These are phyloP conservation scores for Lasioglossum baleicum DNA, from an alignment of 1,140 invertebrate genomes.

Conservation along the genomic window DNA sequence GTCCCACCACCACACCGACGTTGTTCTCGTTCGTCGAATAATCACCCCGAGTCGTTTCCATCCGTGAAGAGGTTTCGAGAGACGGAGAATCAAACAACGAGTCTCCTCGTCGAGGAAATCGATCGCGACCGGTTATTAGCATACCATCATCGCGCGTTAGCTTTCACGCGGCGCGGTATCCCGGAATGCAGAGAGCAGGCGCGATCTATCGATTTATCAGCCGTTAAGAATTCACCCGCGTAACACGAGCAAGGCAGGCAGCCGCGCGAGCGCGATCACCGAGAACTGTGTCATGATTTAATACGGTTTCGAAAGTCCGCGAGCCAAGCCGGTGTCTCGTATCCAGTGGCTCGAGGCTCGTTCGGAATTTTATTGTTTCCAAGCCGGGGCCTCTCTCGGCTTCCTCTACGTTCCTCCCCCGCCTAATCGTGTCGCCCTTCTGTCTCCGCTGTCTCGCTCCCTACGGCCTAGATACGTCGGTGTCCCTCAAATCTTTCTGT, in stretches of 20 bases:
- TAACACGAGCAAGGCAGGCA: conserved; percentile 11
- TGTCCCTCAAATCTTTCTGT: conserved; percentile 47
- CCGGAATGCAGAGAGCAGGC: conserved; percentile 36
- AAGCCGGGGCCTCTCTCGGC: conserved; percentile 25
- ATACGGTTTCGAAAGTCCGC: conserved; percentile 69
- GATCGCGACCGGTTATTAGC: conserved; percentile 38
- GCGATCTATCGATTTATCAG: conserved; percentile 51
- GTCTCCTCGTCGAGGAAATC: conserved; percentile 11
- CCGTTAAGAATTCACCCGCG: conserved; percentile 39
- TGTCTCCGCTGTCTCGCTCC: conserved; percentile 36
- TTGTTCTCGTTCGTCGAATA: too few species aligned
- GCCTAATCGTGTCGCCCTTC: conserved; percentile 14
- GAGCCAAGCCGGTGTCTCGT: conserved; percentile 22
- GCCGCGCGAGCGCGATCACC: conserved; percentile 2
- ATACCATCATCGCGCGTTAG: conserved; percentile 21
- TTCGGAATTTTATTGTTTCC: conserved; percentile 67
- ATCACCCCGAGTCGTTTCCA: too few species aligned
- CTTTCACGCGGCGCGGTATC: conserved; percentile 39
- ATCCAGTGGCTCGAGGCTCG: conserved; percentile 23
- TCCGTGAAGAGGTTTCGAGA: too few species aligned
- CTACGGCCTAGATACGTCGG: conserved; percentile 47
- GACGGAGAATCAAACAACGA: too few species aligned
- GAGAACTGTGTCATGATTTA: conserved; percentile 50
- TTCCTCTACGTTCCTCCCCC: background rate
- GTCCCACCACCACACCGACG: too few species aligned